These are phyloP conservation scores for Rhabdornis inornatus DNA, from an alignment of 2,113 vertebrate genomes.

Conservation along the genomic window DNA sequence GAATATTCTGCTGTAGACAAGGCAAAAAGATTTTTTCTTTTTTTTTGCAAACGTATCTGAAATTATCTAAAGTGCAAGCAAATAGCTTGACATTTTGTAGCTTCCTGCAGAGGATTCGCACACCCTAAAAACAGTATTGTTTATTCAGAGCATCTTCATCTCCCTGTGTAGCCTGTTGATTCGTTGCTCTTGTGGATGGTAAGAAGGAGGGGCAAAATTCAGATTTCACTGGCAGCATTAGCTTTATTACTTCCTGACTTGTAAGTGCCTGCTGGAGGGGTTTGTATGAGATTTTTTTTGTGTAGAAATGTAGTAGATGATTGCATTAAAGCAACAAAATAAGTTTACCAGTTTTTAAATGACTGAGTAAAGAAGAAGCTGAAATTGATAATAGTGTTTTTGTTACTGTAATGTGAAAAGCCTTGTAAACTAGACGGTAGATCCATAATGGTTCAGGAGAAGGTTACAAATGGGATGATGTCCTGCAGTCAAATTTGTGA, in stretches of 20 bases:
- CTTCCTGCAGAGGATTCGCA: slow-evolving; percentile 31
- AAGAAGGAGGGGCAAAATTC: not conserved
- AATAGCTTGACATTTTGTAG: slow-evolving; percentile 22
- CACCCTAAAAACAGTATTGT: not conserved
- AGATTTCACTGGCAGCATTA: not conserved
- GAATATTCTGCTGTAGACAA: slow-evolving; percentile 9
- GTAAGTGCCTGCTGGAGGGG: not conserved
- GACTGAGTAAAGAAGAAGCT: not conserved
- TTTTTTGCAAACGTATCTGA: not conserved
- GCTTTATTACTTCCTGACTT: not conserved
- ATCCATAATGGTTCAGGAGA: not conserved
- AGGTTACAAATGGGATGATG: not conserved
- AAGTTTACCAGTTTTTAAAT: not conserved
- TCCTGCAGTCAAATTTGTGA: not conserved
- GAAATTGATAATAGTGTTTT: not conserved
- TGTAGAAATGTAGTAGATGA: not conserved
- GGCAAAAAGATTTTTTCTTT: not conserved
- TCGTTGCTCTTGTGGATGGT: not conserved
- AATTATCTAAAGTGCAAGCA: slow-evolving; percentile 13
- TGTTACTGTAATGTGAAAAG: not conserved
- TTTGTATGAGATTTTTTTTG: not conserved
- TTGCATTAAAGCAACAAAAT: not conserved
- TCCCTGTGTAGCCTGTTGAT: not conserved
- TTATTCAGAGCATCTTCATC: slow-evolving; percentile 11
- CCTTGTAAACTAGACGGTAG: not conserved